Percentiles rank a stretch among this genome's conserved stretches.
phyloP scores from a whole-genome alignment of 2,113 vertebrate genomes.

The Colaptes auratus region DNA sequence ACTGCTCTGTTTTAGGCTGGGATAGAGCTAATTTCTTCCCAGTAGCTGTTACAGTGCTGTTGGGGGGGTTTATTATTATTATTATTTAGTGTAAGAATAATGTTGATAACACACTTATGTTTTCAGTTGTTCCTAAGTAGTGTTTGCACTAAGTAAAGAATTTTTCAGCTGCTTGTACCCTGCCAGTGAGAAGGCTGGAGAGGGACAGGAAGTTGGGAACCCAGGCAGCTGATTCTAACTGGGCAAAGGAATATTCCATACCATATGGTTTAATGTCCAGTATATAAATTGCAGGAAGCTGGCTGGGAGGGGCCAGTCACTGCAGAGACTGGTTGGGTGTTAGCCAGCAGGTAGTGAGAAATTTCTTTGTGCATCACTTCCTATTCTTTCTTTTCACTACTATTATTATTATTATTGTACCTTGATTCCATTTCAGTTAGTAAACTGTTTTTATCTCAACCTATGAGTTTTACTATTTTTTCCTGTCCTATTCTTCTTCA shows the following conservation, averaged over 20 bases:
- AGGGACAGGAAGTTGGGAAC: background rate
- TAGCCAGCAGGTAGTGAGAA: background rate
- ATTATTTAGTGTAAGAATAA: background rate
- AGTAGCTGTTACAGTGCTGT: background rate
- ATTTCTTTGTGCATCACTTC: no score
- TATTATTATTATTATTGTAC: background rate
- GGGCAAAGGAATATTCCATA: background rate
- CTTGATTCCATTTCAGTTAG: background rate
- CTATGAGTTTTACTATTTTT: background rate
- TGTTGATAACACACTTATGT: background rate
- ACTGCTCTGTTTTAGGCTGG: background rate
- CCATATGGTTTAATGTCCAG: background rate
- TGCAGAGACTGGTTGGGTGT: background rate
- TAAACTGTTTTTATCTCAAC: background rate
- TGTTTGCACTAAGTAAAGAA: background rate
- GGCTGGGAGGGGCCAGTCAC: background rate
- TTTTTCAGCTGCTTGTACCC: background rate
- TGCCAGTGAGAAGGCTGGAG: background rate
- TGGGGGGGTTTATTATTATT: no score
- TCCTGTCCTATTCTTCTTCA: background rate
- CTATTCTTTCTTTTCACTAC: background rate
- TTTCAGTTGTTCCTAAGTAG: background rate
- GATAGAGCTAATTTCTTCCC: background rate
- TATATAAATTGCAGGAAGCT: background rate
- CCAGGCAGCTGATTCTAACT: background rate